These are phyloP conservation scores for Mesocentrotus franciscanus DNA, from an alignment of 53 echinoderm and acorn worm species.

Conservation along the genomic window DNA sequence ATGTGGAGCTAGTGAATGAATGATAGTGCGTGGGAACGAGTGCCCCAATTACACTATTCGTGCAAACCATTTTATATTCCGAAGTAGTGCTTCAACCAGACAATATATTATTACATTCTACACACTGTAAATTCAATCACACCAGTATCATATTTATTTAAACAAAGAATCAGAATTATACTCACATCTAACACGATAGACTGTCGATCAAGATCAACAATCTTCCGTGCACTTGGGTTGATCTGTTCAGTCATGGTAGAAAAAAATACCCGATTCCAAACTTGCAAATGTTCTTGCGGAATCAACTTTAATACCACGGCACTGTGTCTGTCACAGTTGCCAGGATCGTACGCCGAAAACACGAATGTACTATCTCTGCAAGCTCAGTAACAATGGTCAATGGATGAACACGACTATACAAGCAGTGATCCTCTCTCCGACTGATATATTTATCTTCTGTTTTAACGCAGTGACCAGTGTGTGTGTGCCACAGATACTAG, in stretches of 20 bases:
- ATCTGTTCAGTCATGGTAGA: neutral
- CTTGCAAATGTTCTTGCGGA: neutral
- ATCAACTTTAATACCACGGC: too few relatives aligned
- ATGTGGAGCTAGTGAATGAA: neutral
- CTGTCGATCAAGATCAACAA: slow-evolving; percentile 28
- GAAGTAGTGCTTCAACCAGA: neutral
- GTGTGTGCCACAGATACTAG: too few relatives aligned
- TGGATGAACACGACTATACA: neutral
- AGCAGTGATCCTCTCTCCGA: neutral
- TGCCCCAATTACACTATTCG: neutral
- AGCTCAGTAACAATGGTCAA: too few relatives aligned
- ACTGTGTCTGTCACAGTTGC: too few relatives aligned
- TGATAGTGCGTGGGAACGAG: neutral
- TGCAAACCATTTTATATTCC: neutral
- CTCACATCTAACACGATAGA: slow-evolving; percentile 47
- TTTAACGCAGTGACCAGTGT: neutral
- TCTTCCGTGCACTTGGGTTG: neutral
- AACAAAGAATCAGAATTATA: neutral
- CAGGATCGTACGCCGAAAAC: too few relatives aligned
- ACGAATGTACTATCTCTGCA: too few relatives aligned
- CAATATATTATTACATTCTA: neutral
- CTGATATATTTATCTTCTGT: neutral
- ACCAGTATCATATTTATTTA: neutral
- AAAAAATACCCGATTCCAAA: neutral
- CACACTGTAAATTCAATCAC: neutral